These are phyloP conservation scores for Metellina segmentata DNA, from an alignment of 2,888 invertebrate genomes.

Conservation along the genomic window DNA sequence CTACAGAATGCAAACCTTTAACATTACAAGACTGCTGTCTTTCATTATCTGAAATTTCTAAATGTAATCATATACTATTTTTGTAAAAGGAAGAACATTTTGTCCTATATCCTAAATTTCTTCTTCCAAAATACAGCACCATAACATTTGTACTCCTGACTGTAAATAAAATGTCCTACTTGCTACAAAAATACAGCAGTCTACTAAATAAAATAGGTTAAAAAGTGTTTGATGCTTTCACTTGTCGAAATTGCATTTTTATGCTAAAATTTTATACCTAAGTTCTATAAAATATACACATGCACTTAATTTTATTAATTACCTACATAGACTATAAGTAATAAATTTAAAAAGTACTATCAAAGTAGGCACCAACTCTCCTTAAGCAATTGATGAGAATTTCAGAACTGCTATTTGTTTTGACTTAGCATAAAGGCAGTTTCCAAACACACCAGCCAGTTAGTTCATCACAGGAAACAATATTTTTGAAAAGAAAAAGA, in stretches of 20 bases:
- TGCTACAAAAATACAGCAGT: conserved; percentile 16
- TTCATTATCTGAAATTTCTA: neutral
- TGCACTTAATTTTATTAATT: neutral
- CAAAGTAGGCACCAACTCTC: neutral
- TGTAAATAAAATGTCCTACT: conserved; percentile 7
- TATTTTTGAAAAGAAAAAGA: conserved; percentile 20
- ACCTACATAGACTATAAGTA: neutral
- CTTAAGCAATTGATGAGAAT: neutral
- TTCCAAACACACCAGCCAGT: conserved; percentile 45
- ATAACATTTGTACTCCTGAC: conserved; percentile 25
- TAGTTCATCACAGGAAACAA: conserved; percentile 51
- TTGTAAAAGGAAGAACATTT: neutral
- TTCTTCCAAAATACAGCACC: conserved; percentile 21
- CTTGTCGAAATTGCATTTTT: neutral
- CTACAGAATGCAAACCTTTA: no score
- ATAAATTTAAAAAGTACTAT: neutral
- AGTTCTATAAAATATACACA: neutral
- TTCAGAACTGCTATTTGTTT: neutral
- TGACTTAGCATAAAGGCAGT: conserved; percentile 61
- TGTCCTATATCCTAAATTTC: neutral
- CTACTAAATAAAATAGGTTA: conserved; percentile 12
- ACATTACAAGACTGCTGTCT: no score
- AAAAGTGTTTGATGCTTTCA: neutral
- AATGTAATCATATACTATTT: neutral
- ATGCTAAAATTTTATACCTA: conserved; percentile 15